phyloP scores from a whole-genome alignment of 2,797 vertebrate genomes.

The Sebastes minor region DNA sequence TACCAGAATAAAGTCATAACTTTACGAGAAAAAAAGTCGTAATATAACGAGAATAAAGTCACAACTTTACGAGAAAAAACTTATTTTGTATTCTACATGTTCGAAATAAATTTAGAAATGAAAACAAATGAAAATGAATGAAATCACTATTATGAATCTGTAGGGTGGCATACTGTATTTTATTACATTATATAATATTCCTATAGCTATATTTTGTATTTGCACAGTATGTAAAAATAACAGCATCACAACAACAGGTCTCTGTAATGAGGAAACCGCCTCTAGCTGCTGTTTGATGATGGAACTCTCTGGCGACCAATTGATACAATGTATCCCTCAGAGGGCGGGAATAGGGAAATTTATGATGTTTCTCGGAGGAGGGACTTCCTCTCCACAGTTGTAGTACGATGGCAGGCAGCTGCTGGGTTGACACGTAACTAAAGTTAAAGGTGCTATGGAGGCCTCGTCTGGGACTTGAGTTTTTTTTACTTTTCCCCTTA shows the following conservation, averaged over 20 bases:
- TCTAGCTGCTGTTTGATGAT: constrained; percentile 44
- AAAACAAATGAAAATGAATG: no score
- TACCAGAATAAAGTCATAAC: no score
- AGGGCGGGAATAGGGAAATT: constrained; percentile 52
- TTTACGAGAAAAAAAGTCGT: fast-evolving
- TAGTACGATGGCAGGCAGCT: constrained; percentile 68
- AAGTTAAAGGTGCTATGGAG: constrained; percentile 76
- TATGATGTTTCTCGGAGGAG: constrained; percentile 54
- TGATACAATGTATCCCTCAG: background rate
- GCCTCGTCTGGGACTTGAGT: constrained; percentile 35
- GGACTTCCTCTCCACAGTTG: constrained; percentile 78
- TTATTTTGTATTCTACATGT: no score
- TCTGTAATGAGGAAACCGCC: background rate
- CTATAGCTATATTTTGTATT: background rate
- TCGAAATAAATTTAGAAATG: no score
- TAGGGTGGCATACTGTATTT: no score
- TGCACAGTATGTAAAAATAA: no score
- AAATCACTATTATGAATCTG: no score
- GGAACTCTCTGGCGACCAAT: constrained; percentile 62
- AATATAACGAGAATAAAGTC: no score
- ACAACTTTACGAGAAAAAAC: no score
- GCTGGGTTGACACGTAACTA: constrained; percentile 84
- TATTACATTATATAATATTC: background rate
- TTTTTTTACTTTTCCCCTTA: background rate
- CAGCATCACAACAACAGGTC: background rate